Evolutionary conservation across 2,797 vertebrate species (phyloP).

Genomic region (Chelonia mydas): DNA sequence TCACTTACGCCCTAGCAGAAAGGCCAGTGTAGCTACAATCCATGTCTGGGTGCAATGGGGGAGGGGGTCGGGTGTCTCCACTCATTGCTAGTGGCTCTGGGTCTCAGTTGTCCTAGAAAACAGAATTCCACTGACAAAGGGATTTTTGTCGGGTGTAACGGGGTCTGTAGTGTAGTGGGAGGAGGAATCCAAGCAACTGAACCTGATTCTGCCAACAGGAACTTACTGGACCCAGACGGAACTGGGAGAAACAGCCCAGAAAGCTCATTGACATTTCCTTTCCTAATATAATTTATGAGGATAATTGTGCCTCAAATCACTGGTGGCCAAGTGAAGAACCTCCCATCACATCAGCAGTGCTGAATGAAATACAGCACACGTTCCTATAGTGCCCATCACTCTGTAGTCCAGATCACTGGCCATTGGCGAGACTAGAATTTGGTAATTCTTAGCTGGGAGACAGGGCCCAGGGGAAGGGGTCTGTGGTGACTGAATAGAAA

Average conservation of each 20-base stretch:
- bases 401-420: not conserved
- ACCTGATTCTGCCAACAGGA: conserved; percentile 45
- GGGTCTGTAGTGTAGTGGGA: conserved; percentile 7
- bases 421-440: not conserved
- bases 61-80: not conserved
- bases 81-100: not conserved
- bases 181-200: not conserved
- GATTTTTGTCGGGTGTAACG: not conserved
- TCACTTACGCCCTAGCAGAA: not conserved
- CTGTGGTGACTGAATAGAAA: not conserved
- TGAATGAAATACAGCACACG: not conserved
- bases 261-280: not conserved
- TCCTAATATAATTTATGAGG: not conserved
- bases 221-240: not conserved
- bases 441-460: not conserved
- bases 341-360: not conserved
- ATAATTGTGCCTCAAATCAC: not conserved
- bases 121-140: conserved; percentile 6
- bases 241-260: conserved; percentile 15
- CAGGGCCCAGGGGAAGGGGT: not conserved
- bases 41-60: conserved; percentile 13
- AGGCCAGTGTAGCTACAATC: not conserved
- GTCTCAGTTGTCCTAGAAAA: conserved; percentile 41
- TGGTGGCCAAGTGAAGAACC: not conserved
- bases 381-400: not conserved